Percentiles rank a stretch among this genome's conserved stretches.
These are phyloP conservation scores for Agapornis canus DNA, from an alignment of 2,797 vertebrate species.

Conservation along the genomic window DNA sequence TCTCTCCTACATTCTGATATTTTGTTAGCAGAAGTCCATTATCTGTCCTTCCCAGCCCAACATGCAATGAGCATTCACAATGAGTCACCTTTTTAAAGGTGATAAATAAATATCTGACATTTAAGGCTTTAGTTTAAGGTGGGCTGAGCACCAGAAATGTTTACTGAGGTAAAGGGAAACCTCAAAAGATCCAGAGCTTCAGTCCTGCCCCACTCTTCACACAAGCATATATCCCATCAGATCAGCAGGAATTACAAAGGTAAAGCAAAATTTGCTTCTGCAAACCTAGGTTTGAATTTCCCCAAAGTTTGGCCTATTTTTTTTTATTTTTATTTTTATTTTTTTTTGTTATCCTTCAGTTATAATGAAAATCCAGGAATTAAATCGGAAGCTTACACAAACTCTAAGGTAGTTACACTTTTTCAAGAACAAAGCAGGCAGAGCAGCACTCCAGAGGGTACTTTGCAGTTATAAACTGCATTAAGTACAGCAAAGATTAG, in stretches of 20 bases:
- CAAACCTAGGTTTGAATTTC: not conserved
- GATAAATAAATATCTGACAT: not conserved
- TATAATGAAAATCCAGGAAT: not conserved
- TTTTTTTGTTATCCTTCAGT: not conserved
- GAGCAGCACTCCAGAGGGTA: not conserved
- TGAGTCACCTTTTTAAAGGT: slow-evolving; percentile 15
- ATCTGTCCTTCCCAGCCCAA: slow-evolving; percentile 35
- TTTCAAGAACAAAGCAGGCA: not conserved
- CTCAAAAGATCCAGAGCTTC: not conserved
- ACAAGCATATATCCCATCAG: not conserved
- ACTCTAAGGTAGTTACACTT: not conserved
- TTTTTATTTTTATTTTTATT: no score
- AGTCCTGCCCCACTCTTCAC: not conserved
- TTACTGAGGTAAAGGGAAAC: not conserved
- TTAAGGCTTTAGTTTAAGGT: not conserved
- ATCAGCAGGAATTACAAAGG: not conserved
- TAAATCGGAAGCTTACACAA: not conserved
- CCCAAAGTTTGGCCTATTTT: not conserved
- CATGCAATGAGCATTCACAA: not conserved
- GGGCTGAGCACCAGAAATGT: not conserved
- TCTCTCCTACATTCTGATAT: not conserved
- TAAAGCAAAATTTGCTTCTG: not conserved
- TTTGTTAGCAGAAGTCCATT: slow-evolving; percentile 36
- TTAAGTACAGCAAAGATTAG: not conserved
- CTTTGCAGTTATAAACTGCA: not conserved